Conservation (phyloP, 2,888 invertebrate species). For the Melangyna quadrimaculata region DNA sequence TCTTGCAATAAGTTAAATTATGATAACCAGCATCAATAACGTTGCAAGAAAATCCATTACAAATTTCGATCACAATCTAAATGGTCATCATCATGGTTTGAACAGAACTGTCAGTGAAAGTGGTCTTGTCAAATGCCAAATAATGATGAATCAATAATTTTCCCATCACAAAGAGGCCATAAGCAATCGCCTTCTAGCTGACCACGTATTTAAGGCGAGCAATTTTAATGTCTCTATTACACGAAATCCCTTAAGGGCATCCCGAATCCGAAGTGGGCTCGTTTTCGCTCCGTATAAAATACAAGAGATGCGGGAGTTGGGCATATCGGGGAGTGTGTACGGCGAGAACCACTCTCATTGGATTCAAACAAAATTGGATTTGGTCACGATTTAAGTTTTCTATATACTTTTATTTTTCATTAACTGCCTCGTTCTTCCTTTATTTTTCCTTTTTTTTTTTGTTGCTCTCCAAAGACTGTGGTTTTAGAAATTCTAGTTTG, state of each 20-base stretch:
- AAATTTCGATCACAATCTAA: constrained; percentile 17
- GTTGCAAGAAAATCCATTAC: constrained; percentile 43
- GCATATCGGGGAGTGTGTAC: constrained; percentile 17
- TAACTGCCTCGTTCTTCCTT: constrained; percentile 31
- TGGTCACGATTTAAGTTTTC: constrained; percentile 71
- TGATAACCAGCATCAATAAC: constrained; percentile 52
- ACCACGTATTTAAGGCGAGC: constrained; percentile 68
- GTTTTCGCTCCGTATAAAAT: not conserved
- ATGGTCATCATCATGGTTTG: not conserved
- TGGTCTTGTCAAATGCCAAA: constrained; percentile 59
- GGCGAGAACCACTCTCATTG: constrained; percentile 39
- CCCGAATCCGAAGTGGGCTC: constrained; percentile 33
- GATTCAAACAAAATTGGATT: constrained; percentile 62
- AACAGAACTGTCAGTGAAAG: constrained; percentile 56
- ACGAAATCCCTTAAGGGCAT: constrained; percentile 67
- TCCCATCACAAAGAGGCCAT: constrained; percentile 57
- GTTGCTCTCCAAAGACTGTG: not conserved
- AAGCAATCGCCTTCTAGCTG: constrained; percentile 53
- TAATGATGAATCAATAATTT: constrained; percentile 67
- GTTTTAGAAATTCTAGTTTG: constrained; percentile 32
- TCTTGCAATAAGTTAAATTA: not conserved
- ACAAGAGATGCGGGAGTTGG: constrained; percentile 36
- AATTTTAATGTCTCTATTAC: constrained; percentile 71
- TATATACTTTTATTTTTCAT: constrained; percentile 64
- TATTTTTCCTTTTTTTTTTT: constrained; percentile 8